phyloP scores from a whole-genome alignment of 2,888 invertebrate genomes.

The Stenurella melanura region DNA sequence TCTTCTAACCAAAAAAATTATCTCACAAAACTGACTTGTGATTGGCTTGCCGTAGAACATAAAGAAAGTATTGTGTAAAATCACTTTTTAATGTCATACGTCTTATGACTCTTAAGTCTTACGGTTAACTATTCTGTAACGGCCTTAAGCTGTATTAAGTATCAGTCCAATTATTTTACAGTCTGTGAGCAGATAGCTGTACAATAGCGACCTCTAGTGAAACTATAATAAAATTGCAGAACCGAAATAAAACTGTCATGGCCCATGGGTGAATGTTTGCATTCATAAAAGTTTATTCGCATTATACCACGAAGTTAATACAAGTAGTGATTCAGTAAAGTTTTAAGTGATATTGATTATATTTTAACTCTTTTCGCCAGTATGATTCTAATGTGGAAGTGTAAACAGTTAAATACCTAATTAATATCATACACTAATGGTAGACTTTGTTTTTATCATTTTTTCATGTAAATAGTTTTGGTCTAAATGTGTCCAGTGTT shows the following conservation, averaged over 20 bases:
- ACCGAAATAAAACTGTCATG: conserved; percentile 60
- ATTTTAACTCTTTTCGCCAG: conserved; percentile 24
- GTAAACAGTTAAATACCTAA: conserved; percentile 55
- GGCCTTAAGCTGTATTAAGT: too few relatives aligned
- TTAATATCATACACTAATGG: conserved; percentile 61
- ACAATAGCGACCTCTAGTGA: not conserved
- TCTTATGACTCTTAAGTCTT: too few relatives aligned
- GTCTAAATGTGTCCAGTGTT: conserved; percentile 44
- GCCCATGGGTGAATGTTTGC: conserved; percentile 62
- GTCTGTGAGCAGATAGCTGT: too few relatives aligned
- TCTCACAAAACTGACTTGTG: too few relatives aligned
- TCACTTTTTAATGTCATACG: too few relatives aligned
- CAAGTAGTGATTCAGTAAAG: not conserved
- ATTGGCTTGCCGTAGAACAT: too few relatives aligned
- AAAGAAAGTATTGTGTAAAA: too few relatives aligned
- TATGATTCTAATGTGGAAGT: conserved; percentile 47
- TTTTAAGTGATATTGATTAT: not conserved
- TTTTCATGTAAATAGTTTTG: conserved; percentile 47
- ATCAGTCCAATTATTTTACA: too few relatives aligned
- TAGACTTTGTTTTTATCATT: conserved; percentile 65
- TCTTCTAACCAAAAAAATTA: too few relatives aligned
- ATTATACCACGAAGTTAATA: not conserved
- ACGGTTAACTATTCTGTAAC: too few relatives aligned
- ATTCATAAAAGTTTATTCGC: conserved; percentile 55
- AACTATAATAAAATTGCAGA: conserved; percentile 20